Conservation (phyloP, 2,888 invertebrate species). For the Drosophila nr. medialis region DNA sequence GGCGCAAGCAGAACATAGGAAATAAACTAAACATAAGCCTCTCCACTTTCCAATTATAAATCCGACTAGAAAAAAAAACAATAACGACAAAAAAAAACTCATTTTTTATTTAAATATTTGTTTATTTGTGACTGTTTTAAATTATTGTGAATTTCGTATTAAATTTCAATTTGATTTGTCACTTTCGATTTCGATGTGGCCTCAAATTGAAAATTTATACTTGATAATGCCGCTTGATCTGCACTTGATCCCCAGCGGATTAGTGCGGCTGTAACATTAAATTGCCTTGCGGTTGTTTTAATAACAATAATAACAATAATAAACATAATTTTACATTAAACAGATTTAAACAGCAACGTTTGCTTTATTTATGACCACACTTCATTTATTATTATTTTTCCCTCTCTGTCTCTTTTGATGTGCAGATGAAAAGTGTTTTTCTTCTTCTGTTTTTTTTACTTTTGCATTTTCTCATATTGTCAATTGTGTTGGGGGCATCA, state of each 20-base stretch:
- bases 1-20: conserved; percentile 10
- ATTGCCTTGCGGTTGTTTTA: conserved; percentile 76
- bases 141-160: conserved; percentile 35
- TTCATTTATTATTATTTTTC: conserved; percentile 7
- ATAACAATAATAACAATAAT: conserved; percentile 76
- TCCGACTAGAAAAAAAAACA: not conserved
- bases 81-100: not conserved
- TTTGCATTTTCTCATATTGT: conserved; percentile 34
- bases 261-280: conserved; percentile 80
- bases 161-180: conserved; percentile 70
- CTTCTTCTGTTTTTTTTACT: not conserved
- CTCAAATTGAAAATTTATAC: conserved; percentile 76
- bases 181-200: conserved; percentile 53
- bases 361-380: conserved; percentile 54
- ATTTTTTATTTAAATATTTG: conserved; percentile 13
- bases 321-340: conserved; percentile 78
- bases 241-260: conserved; percentile 81
- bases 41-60: conserved; percentile 36
- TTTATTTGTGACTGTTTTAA: conserved; percentile 14
- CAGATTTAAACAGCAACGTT: conserved; percentile 58
- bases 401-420: conserved; percentile 18
- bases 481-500: conserved; percentile 64
- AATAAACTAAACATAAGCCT: conserved; percentile 19
- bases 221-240: conserved; percentile 80
- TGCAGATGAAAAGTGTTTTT: conserved; percentile 26